These are phyloP conservation scores for Eupristina koningsbergeri DNA, from an alignment of 1,140 invertebrate species.

Conservation along the genomic window DNA sequence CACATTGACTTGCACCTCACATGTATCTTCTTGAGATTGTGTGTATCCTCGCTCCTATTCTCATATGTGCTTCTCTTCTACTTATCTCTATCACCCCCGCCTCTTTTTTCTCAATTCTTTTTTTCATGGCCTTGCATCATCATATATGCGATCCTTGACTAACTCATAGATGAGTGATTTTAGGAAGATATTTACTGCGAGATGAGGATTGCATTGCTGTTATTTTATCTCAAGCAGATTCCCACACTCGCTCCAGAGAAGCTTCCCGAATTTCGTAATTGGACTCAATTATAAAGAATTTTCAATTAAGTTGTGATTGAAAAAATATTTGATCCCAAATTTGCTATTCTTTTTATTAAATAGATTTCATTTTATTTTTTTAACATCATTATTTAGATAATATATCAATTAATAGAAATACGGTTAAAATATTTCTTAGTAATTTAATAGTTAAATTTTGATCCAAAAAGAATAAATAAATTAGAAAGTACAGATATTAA, in stretches of 20 bases:
- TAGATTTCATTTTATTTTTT: too few relatives aligned
- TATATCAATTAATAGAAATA: too few relatives aligned
- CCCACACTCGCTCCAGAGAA: neutral
- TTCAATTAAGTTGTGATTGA: neutral
- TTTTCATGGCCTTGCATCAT: slow-evolving; percentile 12
- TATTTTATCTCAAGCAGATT: neutral
- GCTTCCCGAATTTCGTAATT: neutral
- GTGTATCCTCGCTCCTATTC: slow-evolving; percentile 60
- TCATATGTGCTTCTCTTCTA: slow-evolving; percentile 54
- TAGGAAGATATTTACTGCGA: neutral
- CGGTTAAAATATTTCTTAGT: too few relatives aligned
- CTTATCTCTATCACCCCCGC: slow-evolving; percentile 26
- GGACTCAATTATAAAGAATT: neutral
- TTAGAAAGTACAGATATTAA: too few relatives aligned
- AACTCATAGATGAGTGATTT: neutral
- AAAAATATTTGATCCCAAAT: neutral
- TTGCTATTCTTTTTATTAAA: neutral
- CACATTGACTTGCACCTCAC: slow-evolving; percentile 51
- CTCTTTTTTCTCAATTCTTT: slow-evolving; percentile 24
- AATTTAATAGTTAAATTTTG: too few relatives aligned
- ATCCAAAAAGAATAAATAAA: too few relatives aligned
- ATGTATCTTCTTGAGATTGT: slow-evolving; percentile 57
- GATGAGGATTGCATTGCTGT: neutral
- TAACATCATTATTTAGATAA: too few relatives aligned
- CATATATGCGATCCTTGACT: neutral